These are phyloP conservation scores for Agrotis segetum DNA, from an alignment of 2,888 invertebrate genomes.

Conservation along the genomic window DNA sequence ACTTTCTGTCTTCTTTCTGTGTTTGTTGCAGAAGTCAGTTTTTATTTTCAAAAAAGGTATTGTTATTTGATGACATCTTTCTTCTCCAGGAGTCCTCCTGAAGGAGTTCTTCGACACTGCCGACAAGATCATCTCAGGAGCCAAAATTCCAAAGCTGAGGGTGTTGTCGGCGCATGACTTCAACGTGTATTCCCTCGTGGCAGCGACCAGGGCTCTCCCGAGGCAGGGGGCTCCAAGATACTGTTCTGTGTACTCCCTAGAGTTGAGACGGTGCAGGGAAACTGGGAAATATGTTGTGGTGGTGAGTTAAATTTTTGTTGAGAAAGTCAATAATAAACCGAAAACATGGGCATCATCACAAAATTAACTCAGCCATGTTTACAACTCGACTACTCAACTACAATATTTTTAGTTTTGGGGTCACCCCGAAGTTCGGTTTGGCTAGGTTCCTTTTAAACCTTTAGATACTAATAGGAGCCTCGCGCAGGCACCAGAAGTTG, in stretches of 20 bases:
- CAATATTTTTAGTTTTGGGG: too few relatives aligned
- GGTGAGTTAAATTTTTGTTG: slow-evolving; percentile 1
- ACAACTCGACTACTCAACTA: too few relatives aligned
- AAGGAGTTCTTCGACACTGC: slow-evolving; percentile 17
- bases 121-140: slow-evolving; percentile 11
- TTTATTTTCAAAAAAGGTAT: too few relatives aligned
- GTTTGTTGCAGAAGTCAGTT: too few relatives aligned
- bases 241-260: slow-evolving; percentile 11
- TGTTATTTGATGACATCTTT: not conserved
- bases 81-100: slow-evolving; percentile 8
- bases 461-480: too few relatives aligned
- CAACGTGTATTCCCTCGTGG: slow-evolving; percentile 1
- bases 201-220: not conserved
- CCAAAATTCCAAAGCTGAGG: slow-evolving; percentile 6
- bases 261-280: slow-evolving; percentile 1
- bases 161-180: slow-evolving; percentile 8
- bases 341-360: too few relatives aligned
- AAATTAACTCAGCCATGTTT: too few relatives aligned
- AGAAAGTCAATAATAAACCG: too few relatives aligned
- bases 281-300: slow-evolving; percentile 3
- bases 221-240: slow-evolving; percentile 17
- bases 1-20: too few relatives aligned
- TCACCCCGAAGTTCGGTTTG: too few relatives aligned
- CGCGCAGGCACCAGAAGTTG: too few relatives aligned
- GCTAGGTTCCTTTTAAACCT: too few relatives aligned